Conservation (phyloP, 2,797 vertebrate species). For the Crenuchus spilurus region DNA sequence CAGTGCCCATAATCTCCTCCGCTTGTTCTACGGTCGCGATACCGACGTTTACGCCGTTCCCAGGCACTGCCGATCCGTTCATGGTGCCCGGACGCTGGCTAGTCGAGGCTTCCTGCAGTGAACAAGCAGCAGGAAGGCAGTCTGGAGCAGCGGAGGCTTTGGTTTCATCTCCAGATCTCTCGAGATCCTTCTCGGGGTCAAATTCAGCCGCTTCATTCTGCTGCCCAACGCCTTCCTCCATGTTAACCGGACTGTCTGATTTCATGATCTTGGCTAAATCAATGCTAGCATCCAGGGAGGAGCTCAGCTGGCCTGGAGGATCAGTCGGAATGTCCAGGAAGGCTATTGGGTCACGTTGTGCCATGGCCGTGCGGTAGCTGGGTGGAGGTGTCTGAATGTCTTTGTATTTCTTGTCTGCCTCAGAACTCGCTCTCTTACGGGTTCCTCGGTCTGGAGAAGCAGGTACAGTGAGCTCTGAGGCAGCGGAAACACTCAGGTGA, state of each 20-base stretch:
- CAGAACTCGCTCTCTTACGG: slow-evolving; percentile 86
- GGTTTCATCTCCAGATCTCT: background rate
- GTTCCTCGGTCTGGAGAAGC: slow-evolving; percentile 84
- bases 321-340: slow-evolving; percentile 51
- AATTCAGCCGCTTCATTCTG: slow-evolving; percentile 29
- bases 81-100: slow-evolving; percentile 68
- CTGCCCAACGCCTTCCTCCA: slow-evolving; percentile 6
- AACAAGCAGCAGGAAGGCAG: slow-evolving; percentile 49
- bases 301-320: slow-evolving; percentile 61
- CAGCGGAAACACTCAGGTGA: slow-evolving; percentile 78
- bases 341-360: slow-evolving; percentile 62
- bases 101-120: slow-evolving; percentile 29
- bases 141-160: slow-evolving; percentile 30
- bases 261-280: slow-evolving; percentile 70
- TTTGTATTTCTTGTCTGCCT: slow-evolving; percentile 83
- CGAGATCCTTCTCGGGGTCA: slow-evolving; percentile 50
- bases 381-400: slow-evolving; percentile 74
- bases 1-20: slow-evolving; percentile 94
- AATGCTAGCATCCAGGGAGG: slow-evolving; percentile 80
- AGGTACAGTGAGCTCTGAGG: slow-evolving; percentile 77
- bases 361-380: slow-evolving; percentile 76
- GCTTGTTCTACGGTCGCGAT: slow-evolving; percentile 86
- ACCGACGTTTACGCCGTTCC: slow-evolving; percentile 56
- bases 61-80: slow-evolving; percentile 74
- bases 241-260: slow-evolving; percentile 52